These are phyloP conservation scores for Sylvia atricapilla DNA, from an alignment of 2,113 vertebrate species.

Conservation along the genomic window DNA sequence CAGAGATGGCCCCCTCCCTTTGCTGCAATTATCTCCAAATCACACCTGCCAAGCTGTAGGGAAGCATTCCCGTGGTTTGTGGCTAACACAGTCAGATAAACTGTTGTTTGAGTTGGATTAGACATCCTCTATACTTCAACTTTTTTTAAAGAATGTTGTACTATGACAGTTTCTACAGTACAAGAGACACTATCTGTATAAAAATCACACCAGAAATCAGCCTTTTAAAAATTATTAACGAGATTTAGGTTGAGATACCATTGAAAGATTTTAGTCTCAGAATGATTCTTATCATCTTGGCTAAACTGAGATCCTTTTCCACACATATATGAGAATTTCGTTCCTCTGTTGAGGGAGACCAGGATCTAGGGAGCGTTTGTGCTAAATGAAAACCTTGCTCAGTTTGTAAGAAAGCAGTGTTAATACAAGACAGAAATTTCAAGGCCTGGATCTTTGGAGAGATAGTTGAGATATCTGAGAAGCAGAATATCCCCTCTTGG, in stretches of 20 bases:
- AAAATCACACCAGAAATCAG: background rate
- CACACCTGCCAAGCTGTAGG: constrained; percentile 58
- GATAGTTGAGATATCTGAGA: background rate
- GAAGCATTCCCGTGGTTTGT: constrained; percentile 11
- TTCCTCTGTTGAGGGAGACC: background rate
- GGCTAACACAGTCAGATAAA: background rate
- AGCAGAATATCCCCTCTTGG: background rate
- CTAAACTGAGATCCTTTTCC: background rate
- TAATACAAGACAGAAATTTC: background rate
- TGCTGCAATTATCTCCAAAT: constrained; percentile 47
- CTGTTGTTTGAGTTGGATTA: constrained; percentile 16
- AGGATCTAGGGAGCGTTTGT: background rate
- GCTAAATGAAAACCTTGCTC: background rate
- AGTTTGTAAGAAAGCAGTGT: background rate
- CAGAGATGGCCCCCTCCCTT: constrained; percentile 24
- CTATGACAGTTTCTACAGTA: background rate
- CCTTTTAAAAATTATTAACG: background rate
- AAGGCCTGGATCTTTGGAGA: background rate
- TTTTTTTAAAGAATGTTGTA: background rate
- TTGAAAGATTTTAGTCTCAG: background rate
- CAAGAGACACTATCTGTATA: background rate
- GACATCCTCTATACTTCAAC: background rate
- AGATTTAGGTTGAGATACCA: background rate
- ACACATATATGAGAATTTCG: background rate
- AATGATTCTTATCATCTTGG: background rate